phyloP scores from a whole-genome alignment of 2,113 vertebrate genomes.

The Etheostoma spectabile region DNA sequence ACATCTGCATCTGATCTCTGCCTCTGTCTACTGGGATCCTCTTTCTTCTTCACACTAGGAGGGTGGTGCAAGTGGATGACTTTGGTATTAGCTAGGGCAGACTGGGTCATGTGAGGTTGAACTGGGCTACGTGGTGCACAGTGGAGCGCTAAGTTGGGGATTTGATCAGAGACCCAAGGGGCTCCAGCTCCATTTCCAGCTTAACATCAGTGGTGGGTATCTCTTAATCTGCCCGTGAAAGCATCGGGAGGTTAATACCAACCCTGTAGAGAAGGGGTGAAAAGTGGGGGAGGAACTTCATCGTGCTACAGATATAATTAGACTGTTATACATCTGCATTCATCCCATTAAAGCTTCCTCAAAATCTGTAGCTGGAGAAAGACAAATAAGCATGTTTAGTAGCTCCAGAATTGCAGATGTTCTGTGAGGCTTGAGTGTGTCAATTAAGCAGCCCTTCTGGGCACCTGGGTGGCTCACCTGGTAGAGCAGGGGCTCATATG shows the following conservation, averaged over 20 bases:
- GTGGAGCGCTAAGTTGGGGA: conserved; percentile 65
- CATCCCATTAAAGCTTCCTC: conserved; percentile 28
- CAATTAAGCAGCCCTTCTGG: background rate
- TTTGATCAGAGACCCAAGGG: conserved; percentile 73
- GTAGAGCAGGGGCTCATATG: too few relatives aligned
- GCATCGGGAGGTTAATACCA: conserved; percentile 72
- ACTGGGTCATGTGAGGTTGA: conserved; percentile 52
- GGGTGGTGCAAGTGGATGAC: conserved; percentile 59
- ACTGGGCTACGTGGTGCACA: conserved; percentile 56
- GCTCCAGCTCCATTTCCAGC: conserved; percentile 68
- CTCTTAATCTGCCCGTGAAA: conserved; percentile 75
- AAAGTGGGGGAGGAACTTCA: background rate
- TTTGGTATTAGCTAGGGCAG: conserved; percentile 54
- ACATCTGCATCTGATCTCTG: conserved; percentile 50
- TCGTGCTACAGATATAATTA: conserved; percentile 57
- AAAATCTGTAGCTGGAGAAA: conserved; percentile 19
- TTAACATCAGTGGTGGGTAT: conserved; percentile 74
- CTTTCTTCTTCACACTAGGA: conserved; percentile 44
- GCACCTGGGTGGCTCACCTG: too few relatives aligned
- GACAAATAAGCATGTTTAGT: background rate
- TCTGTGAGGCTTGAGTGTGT: background rate
- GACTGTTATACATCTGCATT: conserved; percentile 46
- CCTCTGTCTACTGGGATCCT: conserved; percentile 43
- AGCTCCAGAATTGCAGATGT: background rate
- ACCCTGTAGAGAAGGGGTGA: conserved; percentile 38